Conservation (phyloP, 2,888 invertebrate species). For the Leptogaster cylindrica region DNA sequence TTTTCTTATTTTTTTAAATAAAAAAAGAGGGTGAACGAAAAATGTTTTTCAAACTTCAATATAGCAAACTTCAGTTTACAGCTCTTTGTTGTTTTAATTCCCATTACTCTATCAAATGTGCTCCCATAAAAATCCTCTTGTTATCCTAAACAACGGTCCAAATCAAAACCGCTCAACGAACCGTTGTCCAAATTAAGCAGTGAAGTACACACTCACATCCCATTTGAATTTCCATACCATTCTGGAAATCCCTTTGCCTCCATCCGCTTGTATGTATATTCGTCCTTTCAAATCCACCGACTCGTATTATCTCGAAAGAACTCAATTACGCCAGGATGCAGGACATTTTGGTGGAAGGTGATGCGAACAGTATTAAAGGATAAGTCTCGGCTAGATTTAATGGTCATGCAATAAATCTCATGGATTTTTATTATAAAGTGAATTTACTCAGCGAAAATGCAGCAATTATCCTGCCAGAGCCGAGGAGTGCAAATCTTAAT, state of each 20-base stretch:
- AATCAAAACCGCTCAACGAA: slow-evolving; percentile 18
- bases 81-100: too few species aligned
- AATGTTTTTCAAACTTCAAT: too few species aligned
- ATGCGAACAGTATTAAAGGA: slow-evolving; percentile 5
- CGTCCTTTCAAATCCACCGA: slow-evolving; percentile 24
- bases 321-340: slow-evolving; percentile 35
- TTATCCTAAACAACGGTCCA: slow-evolving; percentile 14
- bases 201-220: not conserved
- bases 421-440: slow-evolving; percentile 4
- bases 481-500: slow-evolving; percentile 19
- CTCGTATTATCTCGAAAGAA: slow-evolving; percentile 14
- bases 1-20: too few species aligned
- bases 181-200: slow-evolving; percentile 14
- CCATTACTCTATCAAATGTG: too few species aligned
- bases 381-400: not conserved
- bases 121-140: slow-evolving; percentile 14
- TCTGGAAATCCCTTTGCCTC: slow-evolving; percentile 14
- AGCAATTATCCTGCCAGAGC: slow-evolving; percentile 5
- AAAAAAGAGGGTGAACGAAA: too few species aligned
- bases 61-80: too few species aligned
- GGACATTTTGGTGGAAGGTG: slow-evolving; percentile 30
- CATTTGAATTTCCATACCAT: slow-evolving; percentile 1
- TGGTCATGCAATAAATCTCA: not conserved
- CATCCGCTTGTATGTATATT: slow-evolving; percentile 1
- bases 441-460: not conserved